These are phyloP conservation scores for Apis mellifera DNA, from an alignment of 1,140 invertebrate species.

Conservation along the genomic window DNA sequence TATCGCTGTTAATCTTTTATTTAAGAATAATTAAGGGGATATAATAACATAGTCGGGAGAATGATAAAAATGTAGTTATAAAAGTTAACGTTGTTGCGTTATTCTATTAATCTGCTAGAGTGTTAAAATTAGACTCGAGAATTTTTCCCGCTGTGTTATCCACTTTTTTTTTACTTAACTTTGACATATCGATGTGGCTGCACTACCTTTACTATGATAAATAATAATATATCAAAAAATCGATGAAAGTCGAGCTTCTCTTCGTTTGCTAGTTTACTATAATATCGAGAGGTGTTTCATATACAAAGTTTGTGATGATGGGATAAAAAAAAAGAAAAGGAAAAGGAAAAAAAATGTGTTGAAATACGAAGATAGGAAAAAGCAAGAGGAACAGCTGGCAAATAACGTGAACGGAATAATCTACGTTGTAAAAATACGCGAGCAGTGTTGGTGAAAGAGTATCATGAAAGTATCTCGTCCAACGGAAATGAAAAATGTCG, in stretches of 20 bases:
- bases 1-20: too few species aligned
- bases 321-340: not conserved
- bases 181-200: too few species aligned
- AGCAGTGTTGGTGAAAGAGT: not conserved
- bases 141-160: too few species aligned
- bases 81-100: too few species aligned
- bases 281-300: not conserved
- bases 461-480: not conserved
- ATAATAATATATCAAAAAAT: not conserved
- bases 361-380: constrained; percentile 5
- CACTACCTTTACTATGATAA: too few species aligned
- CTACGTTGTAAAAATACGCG: not conserved
- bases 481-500: constrained; percentile 64
- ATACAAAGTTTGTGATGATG: not conserved
- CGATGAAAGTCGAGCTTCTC: not conserved
- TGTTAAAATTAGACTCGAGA: too few species aligned
- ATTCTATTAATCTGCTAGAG: too few species aligned
- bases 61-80: too few species aligned
- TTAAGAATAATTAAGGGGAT: too few species aligned
- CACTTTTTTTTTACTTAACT: too few species aligned
- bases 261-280: not conserved
- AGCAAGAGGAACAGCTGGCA: not conserved
- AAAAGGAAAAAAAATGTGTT: not conserved
- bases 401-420: constrained; percentile 29
- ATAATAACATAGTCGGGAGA: too few species aligned